phyloP scores from a whole-genome alignment of 2,113 vertebrate genomes.

The Chinchilla lanigera region DNA sequence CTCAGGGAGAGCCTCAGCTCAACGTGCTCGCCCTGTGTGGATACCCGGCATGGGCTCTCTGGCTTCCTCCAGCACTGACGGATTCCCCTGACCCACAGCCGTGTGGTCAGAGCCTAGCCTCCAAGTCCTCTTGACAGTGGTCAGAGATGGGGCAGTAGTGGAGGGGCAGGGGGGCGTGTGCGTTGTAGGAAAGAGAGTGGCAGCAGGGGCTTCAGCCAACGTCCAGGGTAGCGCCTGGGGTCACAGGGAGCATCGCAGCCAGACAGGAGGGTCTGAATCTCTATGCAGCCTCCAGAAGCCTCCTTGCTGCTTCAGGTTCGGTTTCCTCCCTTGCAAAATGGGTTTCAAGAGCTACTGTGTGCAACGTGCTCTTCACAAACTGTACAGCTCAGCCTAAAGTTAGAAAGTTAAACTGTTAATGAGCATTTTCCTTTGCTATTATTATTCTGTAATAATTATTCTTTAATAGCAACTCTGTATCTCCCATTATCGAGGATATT shows the following conservation, averaged over 20 bases:
- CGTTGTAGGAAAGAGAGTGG: too few relatives aligned
- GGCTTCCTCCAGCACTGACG: not conserved
- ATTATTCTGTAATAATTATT: not conserved
- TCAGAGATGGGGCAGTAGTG: not conserved
- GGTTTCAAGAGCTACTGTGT: not conserved
- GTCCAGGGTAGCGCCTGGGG: not conserved
- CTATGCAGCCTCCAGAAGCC: not conserved
- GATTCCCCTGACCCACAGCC: not conserved
- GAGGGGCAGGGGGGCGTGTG: not conserved
- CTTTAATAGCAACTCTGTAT: not conserved
- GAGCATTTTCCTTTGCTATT: not conserved
- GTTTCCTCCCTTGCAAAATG: not conserved
- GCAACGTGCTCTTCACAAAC: not conserved
- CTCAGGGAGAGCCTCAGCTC: not conserved
- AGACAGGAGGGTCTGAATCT: too few relatives aligned
- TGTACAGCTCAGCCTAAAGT: not conserved
- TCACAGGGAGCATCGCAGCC: accelerated
- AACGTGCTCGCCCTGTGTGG: not conserved
- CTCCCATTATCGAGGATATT: not conserved
- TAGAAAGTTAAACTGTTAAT: not conserved
- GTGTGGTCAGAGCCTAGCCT: not conserved
- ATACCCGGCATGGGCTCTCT: not conserved
- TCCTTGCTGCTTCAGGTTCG: not conserved
- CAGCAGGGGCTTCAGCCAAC: not conserved
- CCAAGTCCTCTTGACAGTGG: not conserved